Base-by-base conservation (phyloP, 2,797 vertebrate genomes). In the Xiphorhynchus erythropygius region DNA sequence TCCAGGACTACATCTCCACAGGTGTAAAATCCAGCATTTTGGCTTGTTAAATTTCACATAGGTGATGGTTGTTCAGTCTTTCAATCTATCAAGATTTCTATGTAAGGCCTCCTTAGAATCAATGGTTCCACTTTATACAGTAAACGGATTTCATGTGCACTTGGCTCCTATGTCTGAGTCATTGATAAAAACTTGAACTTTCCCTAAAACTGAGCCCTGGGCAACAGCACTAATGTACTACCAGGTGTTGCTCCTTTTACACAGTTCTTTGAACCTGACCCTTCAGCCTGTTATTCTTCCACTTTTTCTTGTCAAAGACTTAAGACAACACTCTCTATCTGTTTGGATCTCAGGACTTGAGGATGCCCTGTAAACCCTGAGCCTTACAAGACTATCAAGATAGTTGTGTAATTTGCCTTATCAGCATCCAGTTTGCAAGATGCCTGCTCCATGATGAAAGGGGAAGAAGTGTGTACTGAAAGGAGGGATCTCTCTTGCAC, bases 251-350 rank as follows among this genome's bases (percentile, higher is more conserved):
- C 2, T 3, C 18, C 10, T 18, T 82, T 79, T 55, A 16, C 15
- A 32, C 6, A 47, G 35, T 9, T 59, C 41, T 68, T 35, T 55
- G 21, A 67, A 10, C 14, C 16, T 84, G 35, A 63, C 5, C 0
- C 3, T 68, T 73, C 18, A 41, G 19, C 4, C 4, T 4, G 0
- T 35, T 50, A 2, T 37, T 63, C 37, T 77, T 16, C 3, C 2
- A 14, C 39, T 46, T 68, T 47, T 32, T 46, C 81, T 77, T 42
- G 23, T 46, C 47, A 52, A 19, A 91, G 18, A 5, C 7, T 21
- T 75, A 52, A 52, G 15, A 32, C 22, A 59, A 65, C 0, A 0
- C 8, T 27, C 13, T 75, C 37, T 60, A 52, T 13, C 9, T 70
- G 14, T 41, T 55, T 13, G 30, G 28, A 11, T 3, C 9, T 11